Evolutionary conservation across 2,888 invertebrate species (phyloP).

Genomic region (Sarcophaga subvicina): DNA sequence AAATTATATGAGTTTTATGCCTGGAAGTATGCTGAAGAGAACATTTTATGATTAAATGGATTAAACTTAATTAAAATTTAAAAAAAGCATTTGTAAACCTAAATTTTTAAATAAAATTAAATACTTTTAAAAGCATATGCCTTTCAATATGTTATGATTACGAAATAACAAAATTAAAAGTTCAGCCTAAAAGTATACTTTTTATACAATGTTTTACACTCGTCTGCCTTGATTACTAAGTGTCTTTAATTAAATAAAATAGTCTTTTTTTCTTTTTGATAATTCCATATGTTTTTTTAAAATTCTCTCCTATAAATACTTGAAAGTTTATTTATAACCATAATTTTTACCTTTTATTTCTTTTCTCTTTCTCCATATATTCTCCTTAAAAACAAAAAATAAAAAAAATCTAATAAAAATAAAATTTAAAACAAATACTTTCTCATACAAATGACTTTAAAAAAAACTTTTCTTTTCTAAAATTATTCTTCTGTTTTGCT

Average conservation of each 20-base stretch:
- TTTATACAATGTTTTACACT: neutral
- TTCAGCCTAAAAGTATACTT: slow-evolving; percentile 9
- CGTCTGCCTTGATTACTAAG: slow-evolving; percentile 10
- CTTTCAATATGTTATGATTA: no score
- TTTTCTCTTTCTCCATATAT: slow-evolving; percentile 64
- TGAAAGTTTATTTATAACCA: slow-evolving; percentile 49
- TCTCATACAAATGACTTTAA: slow-evolving; percentile 30
- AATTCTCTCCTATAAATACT: slow-evolving; percentile 27
- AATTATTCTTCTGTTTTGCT: slow-evolving; percentile 1
- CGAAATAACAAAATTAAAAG: no score
- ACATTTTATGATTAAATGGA: no score
- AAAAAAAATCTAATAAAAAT: slow-evolving; percentile 30
- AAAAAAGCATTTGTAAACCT: no score
- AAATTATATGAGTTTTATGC: no score
- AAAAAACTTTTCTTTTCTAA: slow-evolving; percentile 33
- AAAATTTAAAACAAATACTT: neutral
- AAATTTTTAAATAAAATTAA: no score
- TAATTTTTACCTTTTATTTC: slow-evolving; percentile 63
- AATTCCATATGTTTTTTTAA: slow-evolving; percentile 42
- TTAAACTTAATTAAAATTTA: no score
- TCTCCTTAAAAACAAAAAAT: slow-evolving; percentile 52
- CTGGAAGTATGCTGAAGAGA: no score
- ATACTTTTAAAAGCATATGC: no score
- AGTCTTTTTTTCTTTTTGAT: neutral
- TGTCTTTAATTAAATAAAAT: slow-evolving; percentile 1